Percentiles rank a stretch among this genome's conserved stretches.
Conservation (phyloP, 2,888 invertebrate genomes). For the Cryptus armator region DNA sequence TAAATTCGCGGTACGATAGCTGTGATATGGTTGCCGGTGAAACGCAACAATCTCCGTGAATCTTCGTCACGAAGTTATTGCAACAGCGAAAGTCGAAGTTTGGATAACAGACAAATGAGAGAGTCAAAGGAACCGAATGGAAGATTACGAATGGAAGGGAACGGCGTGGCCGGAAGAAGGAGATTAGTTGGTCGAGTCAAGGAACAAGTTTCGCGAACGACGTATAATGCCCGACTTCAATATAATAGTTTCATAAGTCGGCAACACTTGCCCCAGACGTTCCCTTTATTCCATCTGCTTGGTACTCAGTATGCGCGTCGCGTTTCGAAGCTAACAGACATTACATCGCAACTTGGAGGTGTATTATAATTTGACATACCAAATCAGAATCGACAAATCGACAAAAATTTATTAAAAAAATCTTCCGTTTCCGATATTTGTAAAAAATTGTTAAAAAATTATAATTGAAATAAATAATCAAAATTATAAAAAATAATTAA, state of each 20-base stretch:
- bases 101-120: too few relatives aligned
- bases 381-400: neutral
- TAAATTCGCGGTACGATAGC: too few relatives aligned
- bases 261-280: neutral
- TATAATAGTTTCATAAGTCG: constrained; percentile 13
- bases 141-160: neutral
- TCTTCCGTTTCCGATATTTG: too few relatives aligned
- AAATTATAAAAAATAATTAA: too few relatives aligned
- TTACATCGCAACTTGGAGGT: neutral
- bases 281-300: neutral
- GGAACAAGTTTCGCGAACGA: constrained; percentile 9
- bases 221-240: constrained; percentile 1
- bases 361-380: neutral
- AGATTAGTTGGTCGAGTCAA: neutral
- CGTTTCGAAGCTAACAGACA: neutral
- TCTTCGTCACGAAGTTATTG: too few relatives aligned
- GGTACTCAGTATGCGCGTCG: neutral
- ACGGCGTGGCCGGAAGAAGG: neutral
- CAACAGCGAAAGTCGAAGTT: too few relatives aligned
- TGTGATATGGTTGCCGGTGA: too few relatives aligned
- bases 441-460: too few relatives aligned
- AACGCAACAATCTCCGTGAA: too few relatives aligned
- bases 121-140: neutral
- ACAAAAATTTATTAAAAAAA: too few relatives aligned
- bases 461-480: too few relatives aligned